Evolutionary conservation across 1,140 invertebrate species (phyloP).

Genomic region (Cataglyphis hispanica): DNA sequence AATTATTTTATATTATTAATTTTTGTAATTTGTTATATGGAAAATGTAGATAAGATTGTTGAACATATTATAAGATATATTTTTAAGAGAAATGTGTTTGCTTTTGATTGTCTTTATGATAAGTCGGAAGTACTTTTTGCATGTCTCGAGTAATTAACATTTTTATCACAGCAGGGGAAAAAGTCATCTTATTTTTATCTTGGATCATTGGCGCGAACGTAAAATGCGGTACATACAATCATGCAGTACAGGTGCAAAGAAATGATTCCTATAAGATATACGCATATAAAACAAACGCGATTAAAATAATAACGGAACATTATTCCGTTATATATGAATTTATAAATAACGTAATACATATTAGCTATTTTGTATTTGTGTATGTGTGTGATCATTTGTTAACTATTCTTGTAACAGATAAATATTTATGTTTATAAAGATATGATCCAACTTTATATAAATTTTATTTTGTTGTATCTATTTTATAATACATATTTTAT

Average conservation of each 20-base stretch:
- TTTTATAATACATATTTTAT: constrained; percentile 9
- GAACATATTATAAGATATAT: not conserved
- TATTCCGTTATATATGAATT: constrained; percentile 28
- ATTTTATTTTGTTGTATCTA: not conserved
- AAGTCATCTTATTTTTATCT: constrained; percentile 47
- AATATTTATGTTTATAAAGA: not conserved
- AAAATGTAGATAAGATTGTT: not conserved
- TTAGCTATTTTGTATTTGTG: not conserved
- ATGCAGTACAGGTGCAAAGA: constrained; percentile 43
- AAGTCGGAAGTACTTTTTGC: not conserved
- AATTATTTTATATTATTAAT: too few species aligned
- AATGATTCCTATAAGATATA: constrained; percentile 44
- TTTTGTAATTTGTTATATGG: too few species aligned
- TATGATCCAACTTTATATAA: not conserved
- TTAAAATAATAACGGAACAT: constrained; percentile 27
- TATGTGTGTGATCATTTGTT: not conserved
- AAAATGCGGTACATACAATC: constrained; percentile 21
- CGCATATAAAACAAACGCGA: not conserved
- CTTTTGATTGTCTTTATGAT: not conserved
- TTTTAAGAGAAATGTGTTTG: not conserved
- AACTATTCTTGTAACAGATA: not conserved
- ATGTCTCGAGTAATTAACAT: constrained; percentile 16
- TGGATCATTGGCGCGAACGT: constrained; percentile 29
- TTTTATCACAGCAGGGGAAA: constrained; percentile 12
- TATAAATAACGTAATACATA: constrained; percentile 12